Base-by-base conservation (phyloP, 2,113 vertebrate genomes). In the Tetrax tetrax region DNA sequence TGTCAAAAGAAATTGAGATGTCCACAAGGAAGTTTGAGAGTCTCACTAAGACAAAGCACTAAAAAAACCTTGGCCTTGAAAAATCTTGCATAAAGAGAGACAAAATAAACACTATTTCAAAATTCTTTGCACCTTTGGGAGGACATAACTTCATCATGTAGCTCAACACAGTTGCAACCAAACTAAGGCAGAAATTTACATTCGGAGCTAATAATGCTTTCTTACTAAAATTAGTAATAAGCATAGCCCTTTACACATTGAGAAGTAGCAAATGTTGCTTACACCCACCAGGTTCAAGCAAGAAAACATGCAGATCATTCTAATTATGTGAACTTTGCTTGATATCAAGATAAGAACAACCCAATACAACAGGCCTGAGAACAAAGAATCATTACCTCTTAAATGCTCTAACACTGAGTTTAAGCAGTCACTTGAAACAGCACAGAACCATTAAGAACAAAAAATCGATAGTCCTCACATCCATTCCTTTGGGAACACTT, bases 351-450 rank as follows among this genome's bases (percentile, higher is more conserved):
- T 54, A 61, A 79, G 13, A 43, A 43, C 3, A 6, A 74, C 9
- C 14, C 45, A 72, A 72, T 13, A 69, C 0, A 0, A 53, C 2
- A 93, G 25, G 25, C 35, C 35, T 18, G 12, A 74, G 56, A 87
- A 80, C 22, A 91, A 56, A 60, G 17, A 83, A 61, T 2, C 15
- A 48, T 31, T 48, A 54, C 11, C 3, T 23, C 31, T 59, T 68
- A 37, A 79, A 18, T 23, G 5, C 9, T 27, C 0, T 29, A 83
- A 65, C 22, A 86, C 9, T 0, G 1, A 90, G 2, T 12, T 63
- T 75, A 79, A 82, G 25, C 4, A 79, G 28, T 28, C 79, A 82
- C 10, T 35, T 57, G 9, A 51, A 87, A 51, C 7, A 56, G 11
- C 41, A 64, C 6, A 82, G 17, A 66, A 56, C 25, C 12, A n/a